Conservation (phyloP, 2,113 vertebrate species). For the Synchiropus splendidus region DNA sequence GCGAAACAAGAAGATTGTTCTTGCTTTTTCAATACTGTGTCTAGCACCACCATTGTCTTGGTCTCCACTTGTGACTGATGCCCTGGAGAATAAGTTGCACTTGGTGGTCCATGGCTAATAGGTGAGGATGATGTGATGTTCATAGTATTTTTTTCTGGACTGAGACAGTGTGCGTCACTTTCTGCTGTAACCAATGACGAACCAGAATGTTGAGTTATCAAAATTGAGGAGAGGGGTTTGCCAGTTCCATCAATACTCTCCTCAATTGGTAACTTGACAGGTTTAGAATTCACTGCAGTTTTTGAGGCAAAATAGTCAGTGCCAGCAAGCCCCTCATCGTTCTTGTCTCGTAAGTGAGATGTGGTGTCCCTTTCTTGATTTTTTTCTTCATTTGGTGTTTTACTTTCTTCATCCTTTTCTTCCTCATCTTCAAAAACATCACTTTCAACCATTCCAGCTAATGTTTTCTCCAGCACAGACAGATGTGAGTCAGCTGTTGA, state of each 20-base stretch:
- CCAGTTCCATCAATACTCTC: constrained; percentile 28
- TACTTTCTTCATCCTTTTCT: constrained; percentile 70
- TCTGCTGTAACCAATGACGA: constrained; percentile 66
- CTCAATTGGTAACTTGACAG: constrained; percentile 42
- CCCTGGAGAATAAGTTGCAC: constrained; percentile 83
- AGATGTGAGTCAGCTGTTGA: constrained; percentile 77
- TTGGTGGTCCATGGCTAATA: constrained; percentile 82
- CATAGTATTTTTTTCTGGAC: constrained; percentile 90
- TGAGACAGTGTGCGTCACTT: constrained; percentile 83
- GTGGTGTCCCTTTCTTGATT: constrained; percentile 66
- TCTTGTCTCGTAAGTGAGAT: constrained; percentile 44
- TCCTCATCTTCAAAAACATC: constrained; percentile 62
- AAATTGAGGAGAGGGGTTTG: constrained; percentile 36
- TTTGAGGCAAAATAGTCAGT: constrained; percentile 26
- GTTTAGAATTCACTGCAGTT: constrained; percentile 34
- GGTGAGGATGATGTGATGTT: constrained; percentile 86
- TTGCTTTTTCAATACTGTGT: constrained; percentile 54
- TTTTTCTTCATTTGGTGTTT: constrained; percentile 71
- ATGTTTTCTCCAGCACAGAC: constrained; percentile 62
- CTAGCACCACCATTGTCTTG: constrained; percentile 64
- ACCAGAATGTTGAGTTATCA: constrained; percentile 50
- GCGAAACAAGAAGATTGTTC: constrained; percentile 8
- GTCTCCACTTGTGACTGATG: constrained; percentile 84
- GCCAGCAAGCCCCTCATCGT: constrained; percentile 17
- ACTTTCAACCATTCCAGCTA: constrained; percentile 45